Percentiles rank a stretch among this genome's conserved stretches.
phyloP scores from a whole-genome alignment of 2,888 invertebrate genomes.

The Apotomis betuletana region DNA sequence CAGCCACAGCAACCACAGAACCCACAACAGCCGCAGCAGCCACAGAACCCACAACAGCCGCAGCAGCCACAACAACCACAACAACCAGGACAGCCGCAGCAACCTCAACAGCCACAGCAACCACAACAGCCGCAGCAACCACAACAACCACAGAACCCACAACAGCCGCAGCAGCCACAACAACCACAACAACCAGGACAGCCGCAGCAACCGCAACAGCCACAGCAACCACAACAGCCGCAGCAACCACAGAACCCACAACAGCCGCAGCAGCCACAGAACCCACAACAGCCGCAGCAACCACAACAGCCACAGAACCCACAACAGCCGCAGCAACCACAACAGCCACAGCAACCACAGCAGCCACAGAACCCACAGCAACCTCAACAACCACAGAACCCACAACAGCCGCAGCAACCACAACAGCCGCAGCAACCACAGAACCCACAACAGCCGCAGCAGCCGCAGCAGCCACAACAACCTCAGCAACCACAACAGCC shows the following conservation, averaged over 20 bases:
- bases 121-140: background rate
- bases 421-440: background rate
- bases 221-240: too few relatives aligned
- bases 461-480: background rate
- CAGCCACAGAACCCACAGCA: background rate
- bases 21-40: background rate
- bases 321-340: background rate
- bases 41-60: background rate
- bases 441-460: background rate
- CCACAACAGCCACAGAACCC: background rate
- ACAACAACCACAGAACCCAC: too few relatives aligned
- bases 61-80: background rate
- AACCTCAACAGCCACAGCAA: background rate
- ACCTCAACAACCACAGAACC: background rate
- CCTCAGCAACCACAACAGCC: background rate
- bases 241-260: too few relatives aligned
- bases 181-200: too few relatives aligned
- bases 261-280: too few relatives aligned
- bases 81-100: background rate
- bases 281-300: too few relatives aligned
- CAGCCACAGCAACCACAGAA: background rate
- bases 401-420: background rate
- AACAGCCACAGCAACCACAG: too few relatives aligned
- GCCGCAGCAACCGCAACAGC: too few relatives aligned
- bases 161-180: too few relatives aligned